These are phyloP conservation scores for Listrodromus nycthemerus DNA, from an alignment of 2,888 invertebrate genomes.

Conservation along the genomic window DNA sequence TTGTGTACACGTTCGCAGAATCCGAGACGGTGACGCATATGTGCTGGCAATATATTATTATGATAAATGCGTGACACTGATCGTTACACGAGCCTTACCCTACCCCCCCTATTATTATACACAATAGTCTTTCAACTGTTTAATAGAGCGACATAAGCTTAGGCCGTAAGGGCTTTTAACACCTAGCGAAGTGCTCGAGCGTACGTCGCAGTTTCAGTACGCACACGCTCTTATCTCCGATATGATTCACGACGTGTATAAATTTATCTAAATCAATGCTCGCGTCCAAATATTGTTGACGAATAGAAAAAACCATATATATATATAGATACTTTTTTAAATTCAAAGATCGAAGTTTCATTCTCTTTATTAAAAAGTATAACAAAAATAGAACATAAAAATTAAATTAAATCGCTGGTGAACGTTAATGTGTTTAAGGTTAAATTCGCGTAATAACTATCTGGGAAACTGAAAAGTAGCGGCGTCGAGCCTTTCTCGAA, in stretches of 20 bases:
- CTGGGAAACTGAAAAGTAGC: not conserved
- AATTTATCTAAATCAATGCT: not conserved
- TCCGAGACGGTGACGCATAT: conserved; percentile 63
- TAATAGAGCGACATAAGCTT: conserved; percentile 74
- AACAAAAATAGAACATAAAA: too few relatives aligned
- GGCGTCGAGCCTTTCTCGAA: not conserved
- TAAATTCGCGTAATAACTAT: too few relatives aligned
- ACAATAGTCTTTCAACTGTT: conserved; percentile 75
- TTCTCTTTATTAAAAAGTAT: too few relatives aligned
- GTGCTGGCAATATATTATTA: conserved; percentile 68
- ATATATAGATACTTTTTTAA: too few relatives aligned
- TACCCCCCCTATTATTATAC: conserved; percentile 72
- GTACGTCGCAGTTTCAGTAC: conserved; percentile 26
- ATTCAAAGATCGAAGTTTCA: too few relatives aligned
- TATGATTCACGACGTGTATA: not conserved
- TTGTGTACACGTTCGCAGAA: conserved; percentile 43
- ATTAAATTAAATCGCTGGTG: too few relatives aligned
- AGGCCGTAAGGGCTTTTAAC: conserved; percentile 66
- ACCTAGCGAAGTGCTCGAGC: conserved; percentile 52
- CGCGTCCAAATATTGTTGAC: not conserved
- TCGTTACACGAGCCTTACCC: conserved; percentile 67
- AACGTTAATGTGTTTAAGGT: too few relatives aligned
- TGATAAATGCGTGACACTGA: conserved; percentile 72
- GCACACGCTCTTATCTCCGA: conserved; percentile 11
- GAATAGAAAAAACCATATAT: not conserved